Percentiles rank a stretch among this genome's conserved stretches.
These are phyloP conservation scores for Philaethria dido DNA, from an alignment of 2,888 invertebrate species.

Conservation along the genomic window DNA sequence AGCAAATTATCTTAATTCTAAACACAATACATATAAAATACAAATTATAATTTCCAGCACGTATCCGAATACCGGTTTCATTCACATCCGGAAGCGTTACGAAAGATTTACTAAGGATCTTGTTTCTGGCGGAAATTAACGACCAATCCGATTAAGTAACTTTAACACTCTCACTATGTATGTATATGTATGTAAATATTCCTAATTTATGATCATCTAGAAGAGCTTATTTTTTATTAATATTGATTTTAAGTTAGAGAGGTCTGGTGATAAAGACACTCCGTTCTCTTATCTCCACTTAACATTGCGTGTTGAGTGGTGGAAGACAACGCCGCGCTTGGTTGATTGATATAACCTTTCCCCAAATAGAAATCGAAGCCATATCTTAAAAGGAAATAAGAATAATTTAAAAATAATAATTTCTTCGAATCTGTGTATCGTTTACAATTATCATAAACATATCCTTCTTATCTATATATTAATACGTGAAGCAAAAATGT, in stretches of 20 bases:
- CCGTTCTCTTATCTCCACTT: too few species aligned
- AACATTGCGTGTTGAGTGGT: too few species aligned
- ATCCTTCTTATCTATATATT: too few species aligned
- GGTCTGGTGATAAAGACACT: too few species aligned
- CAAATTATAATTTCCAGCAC: not conserved
- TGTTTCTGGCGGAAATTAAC: conserved; percentile 21
- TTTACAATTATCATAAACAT: too few species aligned
- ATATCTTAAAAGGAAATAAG: too few species aligned
- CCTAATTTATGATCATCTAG: not conserved
- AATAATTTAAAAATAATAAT: too few species aligned
- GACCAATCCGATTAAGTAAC: conserved; percentile 13
- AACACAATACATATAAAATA: not conserved
- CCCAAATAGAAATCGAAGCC: too few species aligned
- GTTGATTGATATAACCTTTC: too few species aligned
- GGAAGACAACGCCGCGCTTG: too few species aligned
- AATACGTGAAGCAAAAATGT: too few species aligned
- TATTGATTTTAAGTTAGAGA: not conserved
- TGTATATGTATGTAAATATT: not conserved
- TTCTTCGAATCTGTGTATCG: too few species aligned
- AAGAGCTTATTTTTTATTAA: not conserved
- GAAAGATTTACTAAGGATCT: conserved; percentile 12
- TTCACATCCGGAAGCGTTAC: conserved; percentile 9
- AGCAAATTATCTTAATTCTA: not conserved
- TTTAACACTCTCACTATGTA: not conserved
- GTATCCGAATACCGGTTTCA: not conserved